Evolutionary conservation across 2,113 vertebrate genomes (phyloP).

Genomic region (Chrysemys picta): DNA sequence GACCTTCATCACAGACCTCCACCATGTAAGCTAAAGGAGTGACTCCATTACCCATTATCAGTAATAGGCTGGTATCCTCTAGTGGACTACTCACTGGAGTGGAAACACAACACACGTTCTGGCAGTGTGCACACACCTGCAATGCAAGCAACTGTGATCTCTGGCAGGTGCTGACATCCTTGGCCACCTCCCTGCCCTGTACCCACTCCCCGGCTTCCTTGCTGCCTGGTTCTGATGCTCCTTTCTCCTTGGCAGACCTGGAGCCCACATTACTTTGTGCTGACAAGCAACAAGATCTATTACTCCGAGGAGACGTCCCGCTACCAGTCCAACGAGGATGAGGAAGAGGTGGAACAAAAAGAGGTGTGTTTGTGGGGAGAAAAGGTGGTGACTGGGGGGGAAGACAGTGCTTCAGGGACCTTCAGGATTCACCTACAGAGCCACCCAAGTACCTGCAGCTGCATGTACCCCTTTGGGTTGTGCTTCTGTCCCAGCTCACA

Average conservation of each 20-base stretch:
- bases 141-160: not conserved
- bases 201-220: no score
- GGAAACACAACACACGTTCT: not conserved
- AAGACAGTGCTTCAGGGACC: not conserved
- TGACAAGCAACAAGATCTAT: constrained; percentile 90
- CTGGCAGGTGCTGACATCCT: not conserved
- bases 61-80: not conserved
- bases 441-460: not conserved
- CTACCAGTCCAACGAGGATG: constrained; percentile 86
- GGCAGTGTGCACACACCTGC: not conserved
- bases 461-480: not conserved
- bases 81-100: not conserved
- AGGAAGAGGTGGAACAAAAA: constrained; percentile 86
- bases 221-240: not conserved
- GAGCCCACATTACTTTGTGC: constrained; percentile 89
- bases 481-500: not conserved
- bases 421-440: rapidly evolving
- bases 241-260: constrained; percentile 78
- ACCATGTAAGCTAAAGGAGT: not conserved
- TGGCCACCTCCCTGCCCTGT: not conserved
- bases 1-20: not conserved
- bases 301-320: constrained; percentile 89
- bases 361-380: constrained; percentile 70
- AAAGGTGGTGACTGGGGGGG: rapidly evolving
- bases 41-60: not conserved